A percentile compares a stretch with the other conserved stretches of the same genome.
Conservation (phyloP, 1,140 invertebrate species). For the Nilaparvata lugens region DNA sequence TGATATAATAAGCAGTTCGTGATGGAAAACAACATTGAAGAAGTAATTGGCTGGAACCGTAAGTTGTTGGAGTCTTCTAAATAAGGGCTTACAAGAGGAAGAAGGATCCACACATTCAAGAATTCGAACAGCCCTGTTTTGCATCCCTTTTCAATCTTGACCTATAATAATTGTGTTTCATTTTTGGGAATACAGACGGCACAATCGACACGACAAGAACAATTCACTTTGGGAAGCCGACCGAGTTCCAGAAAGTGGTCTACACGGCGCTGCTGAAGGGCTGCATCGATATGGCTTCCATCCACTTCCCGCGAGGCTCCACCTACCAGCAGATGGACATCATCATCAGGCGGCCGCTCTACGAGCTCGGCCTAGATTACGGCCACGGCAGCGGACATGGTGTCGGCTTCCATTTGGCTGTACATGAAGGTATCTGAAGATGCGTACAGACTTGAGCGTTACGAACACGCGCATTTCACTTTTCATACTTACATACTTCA, state of each 20-base stretch:
- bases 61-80: no score
- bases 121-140: no score
- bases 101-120: no score
- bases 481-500: no score
- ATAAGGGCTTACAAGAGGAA: no score
- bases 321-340: slow-evolving; percentile 35
- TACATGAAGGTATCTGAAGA: slow-evolving; percentile 52
- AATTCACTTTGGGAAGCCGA: slow-evolving; percentile 47
- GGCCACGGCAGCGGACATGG: slow-evolving; percentile 53
- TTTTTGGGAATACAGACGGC: slow-evolving; percentile 42
- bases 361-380: slow-evolving; percentile 46
- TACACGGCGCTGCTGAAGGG: slow-evolving; percentile 57
- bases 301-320: slow-evolving; percentile 35
- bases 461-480: no score
- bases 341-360: slow-evolving; percentile 42
- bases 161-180: no score
- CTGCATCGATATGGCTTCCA: slow-evolving; percentile 41
- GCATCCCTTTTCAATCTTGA: no score
- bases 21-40: no score
- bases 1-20: no score
- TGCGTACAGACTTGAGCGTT: no score
- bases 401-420: slow-evolving; percentile 50
- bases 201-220: slow-evolving; percentile 61
- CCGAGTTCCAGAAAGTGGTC: slow-evolving; percentile 43
- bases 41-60: no score